Evolutionary conservation across 2,113 vertebrate genomes (phyloP), one percentile per base, ranked within the genome.

Genomic region (Pelodiscus sinensis): DNA sequence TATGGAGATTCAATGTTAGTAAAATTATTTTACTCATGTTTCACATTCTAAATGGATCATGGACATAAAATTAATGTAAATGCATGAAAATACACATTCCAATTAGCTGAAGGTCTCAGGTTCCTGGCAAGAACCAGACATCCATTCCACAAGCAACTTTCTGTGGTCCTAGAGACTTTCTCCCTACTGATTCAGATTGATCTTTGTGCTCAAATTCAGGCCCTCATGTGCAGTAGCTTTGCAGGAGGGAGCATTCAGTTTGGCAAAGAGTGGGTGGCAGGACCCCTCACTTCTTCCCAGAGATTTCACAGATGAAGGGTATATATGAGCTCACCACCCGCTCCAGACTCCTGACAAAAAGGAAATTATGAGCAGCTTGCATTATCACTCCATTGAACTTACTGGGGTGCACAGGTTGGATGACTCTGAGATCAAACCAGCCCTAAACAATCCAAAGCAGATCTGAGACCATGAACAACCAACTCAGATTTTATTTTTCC

Each of bases 221-320:
- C 3, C 62, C 62, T 68, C 15, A n/a, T 7, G 62, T 15, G 29
- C 27, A 68, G 31, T 5, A 27, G 14, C 27, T 29, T 68, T n/a
- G 31, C 8, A 0, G 38, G 0, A 0, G 12, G 62, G 62, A 54
- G n/a, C 21, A 65, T 7, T 35, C 87, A 1, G 0, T 24, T 60
- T 2, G 0, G 55, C 51, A 27, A 0, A 2, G 16, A 62, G 21
- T 18, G 88, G 50, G 62, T 87, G 83, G 35, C 9, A 0, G 0
- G 89, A 52, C 0, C 0, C 19, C 56, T 75, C 24, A 2, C 3
- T 24, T 4, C 54, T 75, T 88, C 5, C 11, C 21, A 38, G 1
- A 29, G 50, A 31, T 4, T 84, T 4, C 16, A 81, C 54, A 51
- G 81, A 3, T 3, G 52, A 82, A 85, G 18, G 6, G 57, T 16